Evolutionary conservation across 1,140 invertebrate genomes (phyloP).

Genomic region (Euwallacea similis): DNA sequence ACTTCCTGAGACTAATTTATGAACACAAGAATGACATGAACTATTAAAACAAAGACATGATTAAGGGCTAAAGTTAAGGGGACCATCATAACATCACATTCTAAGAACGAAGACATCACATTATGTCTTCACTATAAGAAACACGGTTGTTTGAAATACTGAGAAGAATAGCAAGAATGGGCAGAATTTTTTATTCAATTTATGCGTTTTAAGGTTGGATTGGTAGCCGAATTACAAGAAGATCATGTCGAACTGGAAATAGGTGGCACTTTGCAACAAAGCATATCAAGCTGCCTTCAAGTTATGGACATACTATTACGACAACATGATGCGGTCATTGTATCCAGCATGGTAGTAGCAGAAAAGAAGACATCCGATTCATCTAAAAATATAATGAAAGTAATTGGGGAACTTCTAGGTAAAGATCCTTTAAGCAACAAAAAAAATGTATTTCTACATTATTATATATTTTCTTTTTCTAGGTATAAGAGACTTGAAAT

Average conservation of each 20-base stretch:
- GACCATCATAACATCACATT: not conserved
- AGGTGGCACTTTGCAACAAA: conserved; percentile 82
- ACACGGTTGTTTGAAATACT: not conserved
- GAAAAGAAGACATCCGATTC: conserved; percentile 64
- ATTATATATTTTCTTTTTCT: conserved; percentile 10
- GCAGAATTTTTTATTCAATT: not conserved
- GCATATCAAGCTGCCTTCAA: conserved; percentile 76
- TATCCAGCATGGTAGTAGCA: conserved; percentile 78
- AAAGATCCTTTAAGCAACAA: not conserved
- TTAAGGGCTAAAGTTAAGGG: not conserved
- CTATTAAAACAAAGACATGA: not conserved
- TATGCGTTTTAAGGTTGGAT: conserved; percentile 58
- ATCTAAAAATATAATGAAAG: conserved; percentile 64
- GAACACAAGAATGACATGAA: not conserved
- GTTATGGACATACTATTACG: conserved; percentile 70
- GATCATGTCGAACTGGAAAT: conserved; percentile 75
- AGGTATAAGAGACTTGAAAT: conserved; percentile 37
- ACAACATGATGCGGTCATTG: conserved; percentile 62
- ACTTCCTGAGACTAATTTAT: too few species aligned
- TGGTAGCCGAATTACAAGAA: conserved; percentile 80
- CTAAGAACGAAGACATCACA: not conserved
- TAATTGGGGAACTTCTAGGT: conserved; percentile 66
- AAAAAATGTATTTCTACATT: not conserved
- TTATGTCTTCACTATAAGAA: not conserved
- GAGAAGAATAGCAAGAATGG: not conserved